Evolutionary conservation across 1,140 invertebrate genomes (phyloP), one percentile per base, ranked within the genome.

Genomic region (Zaprionus capensis): DNA sequence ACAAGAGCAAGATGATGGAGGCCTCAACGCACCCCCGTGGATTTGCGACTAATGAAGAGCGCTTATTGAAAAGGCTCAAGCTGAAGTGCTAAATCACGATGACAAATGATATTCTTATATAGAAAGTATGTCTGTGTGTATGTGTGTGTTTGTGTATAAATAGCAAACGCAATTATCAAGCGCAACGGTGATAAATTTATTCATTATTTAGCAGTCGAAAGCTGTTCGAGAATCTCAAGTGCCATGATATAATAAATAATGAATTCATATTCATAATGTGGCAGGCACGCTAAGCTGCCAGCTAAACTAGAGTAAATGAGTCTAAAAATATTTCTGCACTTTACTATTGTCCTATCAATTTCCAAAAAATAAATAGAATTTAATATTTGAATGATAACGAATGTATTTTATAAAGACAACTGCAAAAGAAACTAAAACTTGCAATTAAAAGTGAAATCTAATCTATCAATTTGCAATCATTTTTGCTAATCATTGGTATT

Each of bases 41-140:
- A 49, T 46, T 44, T 34, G 31, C 51, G 46, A 41, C 31, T 57
- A 70, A 70, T 69, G 66, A 75, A 58, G 65, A 24, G 31, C 58
- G 56, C 66, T 75, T 70, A 75, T 75, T 75, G 72, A 75, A 75
- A 51, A 58, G 41, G 41, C 24, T 53, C 57, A 58, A 58, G 67
- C 34, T 17, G 17, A 64, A 58, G 53, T 75, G 67, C 59, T 71
- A 71, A 75, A 58, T 71, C 72, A 64, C 38, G 67, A 75, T 75
- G 72, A 71, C 72, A 75, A 75, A 75, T 75, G 72, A 71, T 64
- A 57, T 58, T 22, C 22, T 51, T 51, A 51, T 20, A 51, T 24
- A 24, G 12, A 5, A 20, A 9, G 20, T 51, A 22, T 49, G 20
- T 51, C 0, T 51, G 12, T 51, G 12, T 51, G 7, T 46, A 2